Evolutionary conservation across 2,888 invertebrate genomes (phyloP).

Genomic region (Seira sanloemensis): DNA sequence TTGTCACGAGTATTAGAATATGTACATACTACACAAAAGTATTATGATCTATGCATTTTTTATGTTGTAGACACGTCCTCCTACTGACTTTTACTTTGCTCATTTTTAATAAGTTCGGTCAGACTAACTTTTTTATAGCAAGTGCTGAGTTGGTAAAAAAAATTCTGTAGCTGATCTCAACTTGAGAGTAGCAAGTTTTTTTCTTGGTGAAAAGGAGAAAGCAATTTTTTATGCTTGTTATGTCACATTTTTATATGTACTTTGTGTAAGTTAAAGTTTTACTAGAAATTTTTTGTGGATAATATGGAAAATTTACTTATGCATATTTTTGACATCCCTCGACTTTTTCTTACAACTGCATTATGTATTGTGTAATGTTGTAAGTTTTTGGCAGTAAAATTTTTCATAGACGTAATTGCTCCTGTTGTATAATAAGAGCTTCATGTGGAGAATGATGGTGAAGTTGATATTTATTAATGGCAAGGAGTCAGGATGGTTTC

Average conservation of each 20-base stretch:
- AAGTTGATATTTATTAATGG: slow-evolving; percentile 46
- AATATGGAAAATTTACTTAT: not conserved
- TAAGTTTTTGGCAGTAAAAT: slow-evolving; percentile 30
- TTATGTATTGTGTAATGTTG: not conserved
- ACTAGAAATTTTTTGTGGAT: not conserved
- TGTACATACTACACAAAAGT: not conserved
- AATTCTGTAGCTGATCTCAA: not conserved
- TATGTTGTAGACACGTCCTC: not conserved
- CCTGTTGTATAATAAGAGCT: slow-evolving; percentile 36
- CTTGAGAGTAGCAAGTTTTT: not conserved
- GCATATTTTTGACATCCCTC: not conserved
- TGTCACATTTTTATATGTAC: not conserved
- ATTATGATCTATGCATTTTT: not conserved
- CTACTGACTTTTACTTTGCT: not conserved
- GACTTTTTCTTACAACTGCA: not conserved
- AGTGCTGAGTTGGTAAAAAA: not conserved
- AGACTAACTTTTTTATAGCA: not conserved
- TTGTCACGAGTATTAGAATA: not conserved
- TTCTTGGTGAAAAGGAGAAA: not conserved
- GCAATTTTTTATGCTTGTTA: not conserved
- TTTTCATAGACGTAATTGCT: slow-evolving; percentile 59
- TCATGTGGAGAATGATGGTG: not conserved
- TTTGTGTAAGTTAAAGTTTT: not conserved
- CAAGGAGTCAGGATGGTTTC: slow-evolving; percentile 36
- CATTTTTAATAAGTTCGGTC: not conserved